Evolutionary conservation across 2,113 vertebrate genomes (phyloP).

Genomic region (Gobiocypris rarus): DNA sequence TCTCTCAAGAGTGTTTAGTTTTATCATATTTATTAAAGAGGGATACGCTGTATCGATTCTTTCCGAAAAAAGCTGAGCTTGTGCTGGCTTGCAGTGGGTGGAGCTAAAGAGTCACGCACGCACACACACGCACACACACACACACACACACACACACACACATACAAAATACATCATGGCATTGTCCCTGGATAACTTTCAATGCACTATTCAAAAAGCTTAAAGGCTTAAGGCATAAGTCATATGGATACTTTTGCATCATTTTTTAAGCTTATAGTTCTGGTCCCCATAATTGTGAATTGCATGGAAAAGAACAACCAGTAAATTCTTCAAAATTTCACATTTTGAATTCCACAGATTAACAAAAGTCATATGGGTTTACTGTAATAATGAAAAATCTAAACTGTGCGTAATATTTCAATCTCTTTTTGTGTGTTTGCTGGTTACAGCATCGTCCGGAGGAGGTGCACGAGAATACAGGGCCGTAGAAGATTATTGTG

Average conservation of each 20-base stretch:
- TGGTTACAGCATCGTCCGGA: slow-evolving; percentile 56
- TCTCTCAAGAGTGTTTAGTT: too few species aligned
- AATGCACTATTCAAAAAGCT: too few species aligned
- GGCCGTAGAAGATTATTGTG: slow-evolving; percentile 42
- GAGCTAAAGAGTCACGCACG: too few species aligned
- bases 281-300: background rate
- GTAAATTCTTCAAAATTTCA: background rate
- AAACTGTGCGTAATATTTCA: background rate
- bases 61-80: too few species aligned
- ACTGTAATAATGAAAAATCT: background rate
- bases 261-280: background rate
- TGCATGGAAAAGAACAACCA: background rate
- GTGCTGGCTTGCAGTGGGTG: too few species aligned
- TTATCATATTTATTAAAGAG: too few species aligned
- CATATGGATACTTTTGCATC: background rate
- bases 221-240: background rate
- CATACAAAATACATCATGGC: too few species aligned
- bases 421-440: slow-evolving; percentile 11
- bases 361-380: background rate
- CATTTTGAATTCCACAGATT: background rate
- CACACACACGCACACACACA: too few species aligned
- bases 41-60: too few species aligned
- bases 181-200: too few species aligned
- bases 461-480: background rate
- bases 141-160: too few species aligned